Conservation (phyloP, 2,888 invertebrate genomes). For the Lasius fuliginosus region DNA sequence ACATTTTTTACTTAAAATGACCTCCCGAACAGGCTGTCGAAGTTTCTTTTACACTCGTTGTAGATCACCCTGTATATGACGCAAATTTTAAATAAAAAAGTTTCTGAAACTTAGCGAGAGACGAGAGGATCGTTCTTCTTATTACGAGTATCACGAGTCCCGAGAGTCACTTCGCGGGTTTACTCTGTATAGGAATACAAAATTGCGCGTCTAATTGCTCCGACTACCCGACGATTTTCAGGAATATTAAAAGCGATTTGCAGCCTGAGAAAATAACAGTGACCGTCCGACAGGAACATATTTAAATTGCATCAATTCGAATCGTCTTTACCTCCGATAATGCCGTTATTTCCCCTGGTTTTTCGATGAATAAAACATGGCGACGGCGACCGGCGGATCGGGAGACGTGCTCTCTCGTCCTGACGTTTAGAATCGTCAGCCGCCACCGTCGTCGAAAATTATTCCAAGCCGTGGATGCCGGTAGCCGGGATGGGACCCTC, state of each 20-base stretch:
- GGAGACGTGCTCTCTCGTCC: conserved; percentile 56
- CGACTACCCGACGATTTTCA: conserved; percentile 18
- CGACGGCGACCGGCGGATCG: conserved; percentile 53
- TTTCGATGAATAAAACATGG: conserved; percentile 70
- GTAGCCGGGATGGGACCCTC: conserved; percentile 70
- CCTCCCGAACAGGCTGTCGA: too few relatives aligned
- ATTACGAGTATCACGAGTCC: not conserved
- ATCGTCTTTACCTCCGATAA: conserved; percentile 26
- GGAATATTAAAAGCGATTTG: conserved; percentile 49
- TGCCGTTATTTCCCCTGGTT: conserved; percentile 43
- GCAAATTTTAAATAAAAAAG: not conserved
- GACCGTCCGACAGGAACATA: conserved; percentile 37
- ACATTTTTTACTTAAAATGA: too few relatives aligned
- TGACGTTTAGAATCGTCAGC: conserved; percentile 61
- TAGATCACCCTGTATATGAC: not conserved
- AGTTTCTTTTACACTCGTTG: too few relatives aligned
- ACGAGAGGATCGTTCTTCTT: not conserved
- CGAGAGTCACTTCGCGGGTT: not conserved
- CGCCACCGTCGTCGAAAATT: conserved; percentile 70
- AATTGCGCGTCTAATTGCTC: conserved; percentile 29
- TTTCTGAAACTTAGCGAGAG: not conserved
- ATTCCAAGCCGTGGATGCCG: conserved; percentile 64
- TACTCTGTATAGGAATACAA: conserved; percentile 13
- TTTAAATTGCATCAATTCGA: conserved; percentile 51
- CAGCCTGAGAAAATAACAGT: conserved; percentile 47